Base-by-base conservation (phyloP, 2,113 vertebrate genomes). In the Equus quagga region DNA sequence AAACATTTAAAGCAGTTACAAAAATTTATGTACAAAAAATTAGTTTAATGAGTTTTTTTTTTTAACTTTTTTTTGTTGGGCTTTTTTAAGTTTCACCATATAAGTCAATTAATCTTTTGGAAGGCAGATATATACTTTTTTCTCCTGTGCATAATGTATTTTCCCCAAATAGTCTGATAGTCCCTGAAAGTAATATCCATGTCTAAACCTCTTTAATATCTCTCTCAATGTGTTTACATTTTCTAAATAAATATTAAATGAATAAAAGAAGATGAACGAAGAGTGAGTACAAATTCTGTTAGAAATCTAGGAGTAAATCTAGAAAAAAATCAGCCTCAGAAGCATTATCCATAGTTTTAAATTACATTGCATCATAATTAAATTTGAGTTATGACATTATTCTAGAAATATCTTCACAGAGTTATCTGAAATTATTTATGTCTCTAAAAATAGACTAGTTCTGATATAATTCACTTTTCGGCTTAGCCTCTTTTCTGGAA, bases 201-300 rank as follows among this genome's bases (percentile, higher is more conserved):
- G 1, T 67, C 15, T 65, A 79, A 93, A 60, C 1, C 5, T 83
- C 36, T 84, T 92, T 80, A 72, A 8, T n/a, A 54, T 67, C 36
- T 60, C 13, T 80, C 23, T 60, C 36, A 85, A 94, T 26, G 72
- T 84, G 88, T 62, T 75, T 89, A 51, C 5, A 75, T 70, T 82
- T 95, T 91, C 24, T 65, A 91, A 92, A 75, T 88, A 91, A 69
- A 93, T 93, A 75, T 54, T 88, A 78, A 69, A 60, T 33, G 54
- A 54, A 79, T 18, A 23, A 89, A 65, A 82, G 31, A 82, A 75
- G 12, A 62, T 92, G 13, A 65, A 78, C 58, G 65, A 56, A 89
- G 11, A 49, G 2, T 41, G 12, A 93, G 3, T 69, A 1, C 0
- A 82, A 89, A 64, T 62, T 89, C 24, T 80, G 3, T 73, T 89